phyloP scores from a whole-genome alignment of 2,113 vertebrate genomes.

The Mastomys natalensis region DNA sequence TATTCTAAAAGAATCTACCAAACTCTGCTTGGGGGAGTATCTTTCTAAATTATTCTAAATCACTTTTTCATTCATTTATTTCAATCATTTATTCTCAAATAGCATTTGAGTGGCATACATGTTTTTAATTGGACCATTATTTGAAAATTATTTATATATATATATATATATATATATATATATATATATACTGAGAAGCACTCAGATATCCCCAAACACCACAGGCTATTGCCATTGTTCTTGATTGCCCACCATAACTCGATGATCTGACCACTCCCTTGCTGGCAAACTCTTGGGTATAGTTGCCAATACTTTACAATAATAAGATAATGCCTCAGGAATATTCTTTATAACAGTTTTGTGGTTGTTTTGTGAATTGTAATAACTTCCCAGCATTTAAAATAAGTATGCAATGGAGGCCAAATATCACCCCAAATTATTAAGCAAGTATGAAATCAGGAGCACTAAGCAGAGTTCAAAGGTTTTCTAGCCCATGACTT shows the following conservation, averaged over 20 bases:
- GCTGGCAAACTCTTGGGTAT: background rate
- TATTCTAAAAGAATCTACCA: background rate
- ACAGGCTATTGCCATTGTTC: background rate
- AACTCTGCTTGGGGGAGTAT: background rate
- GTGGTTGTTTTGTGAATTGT: background rate
- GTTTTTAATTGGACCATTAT: background rate
- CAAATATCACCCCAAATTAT: background rate
- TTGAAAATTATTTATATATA: background rate
- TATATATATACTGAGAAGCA: background rate
- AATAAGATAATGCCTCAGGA: background rate
- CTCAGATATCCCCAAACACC: background rate
- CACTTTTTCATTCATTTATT: background rate
- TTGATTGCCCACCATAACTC: background rate
- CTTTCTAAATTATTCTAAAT: background rate
- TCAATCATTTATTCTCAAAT: background rate
- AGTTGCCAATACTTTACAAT: background rate
- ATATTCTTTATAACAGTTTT: background rate
- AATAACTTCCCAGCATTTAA: slow-evolving; percentile 7
- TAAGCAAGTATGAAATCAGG: background rate
- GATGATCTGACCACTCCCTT: background rate
- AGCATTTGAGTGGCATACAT: background rate
- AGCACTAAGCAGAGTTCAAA: background rate
- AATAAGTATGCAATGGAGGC: background rate
- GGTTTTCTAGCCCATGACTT: too few relatives aligned
- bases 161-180: too few relatives aligned